A percentile compares a stretch with the other conserved stretches of the same genome.
Conservation (phyloP, 2,888 invertebrate genomes). For the Stenichneumon culpator region DNA sequence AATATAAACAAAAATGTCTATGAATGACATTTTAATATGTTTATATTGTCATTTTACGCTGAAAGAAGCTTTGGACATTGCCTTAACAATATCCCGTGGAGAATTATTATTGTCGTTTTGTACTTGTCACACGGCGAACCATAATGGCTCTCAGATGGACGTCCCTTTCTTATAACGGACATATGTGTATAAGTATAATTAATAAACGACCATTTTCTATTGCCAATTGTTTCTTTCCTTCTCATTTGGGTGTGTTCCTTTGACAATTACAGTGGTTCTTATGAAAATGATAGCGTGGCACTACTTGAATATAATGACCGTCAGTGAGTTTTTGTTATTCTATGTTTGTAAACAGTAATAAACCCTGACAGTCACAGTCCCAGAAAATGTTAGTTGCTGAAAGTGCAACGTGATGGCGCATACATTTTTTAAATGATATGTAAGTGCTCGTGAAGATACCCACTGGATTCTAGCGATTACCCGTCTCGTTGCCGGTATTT, state of each 20-base stretch:
- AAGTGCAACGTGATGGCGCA: not conserved
- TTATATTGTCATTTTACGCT: not conserved
- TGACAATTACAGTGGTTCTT: not conserved
- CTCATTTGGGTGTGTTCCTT: not conserved
- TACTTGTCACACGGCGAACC: too few relatives aligned
- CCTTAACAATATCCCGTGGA: too few relatives aligned
- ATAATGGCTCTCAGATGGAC: too few relatives aligned
- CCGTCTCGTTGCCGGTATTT: too few relatives aligned
- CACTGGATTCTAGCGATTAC: too few relatives aligned
- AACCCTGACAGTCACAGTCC: not conserved
- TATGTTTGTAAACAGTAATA: not conserved
- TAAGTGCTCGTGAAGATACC: not conserved
- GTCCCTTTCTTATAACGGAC: not conserved
- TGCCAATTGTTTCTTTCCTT: not conserved
- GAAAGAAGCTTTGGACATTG: not conserved
- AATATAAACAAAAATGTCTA: not conserved
- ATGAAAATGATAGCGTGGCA: not conserved
- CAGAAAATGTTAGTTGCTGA: not conserved
- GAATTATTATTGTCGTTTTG: too few relatives aligned
- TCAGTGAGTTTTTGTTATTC: not conserved
- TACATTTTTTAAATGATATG: not conserved
- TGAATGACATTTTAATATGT: not conserved
- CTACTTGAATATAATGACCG: not conserved
- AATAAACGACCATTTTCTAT: not conserved
- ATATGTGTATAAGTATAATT: not conserved